Evolutionary conservation across 2,888 invertebrate species (phyloP).

Genomic region (Enchytraeus crypticus): DNA sequence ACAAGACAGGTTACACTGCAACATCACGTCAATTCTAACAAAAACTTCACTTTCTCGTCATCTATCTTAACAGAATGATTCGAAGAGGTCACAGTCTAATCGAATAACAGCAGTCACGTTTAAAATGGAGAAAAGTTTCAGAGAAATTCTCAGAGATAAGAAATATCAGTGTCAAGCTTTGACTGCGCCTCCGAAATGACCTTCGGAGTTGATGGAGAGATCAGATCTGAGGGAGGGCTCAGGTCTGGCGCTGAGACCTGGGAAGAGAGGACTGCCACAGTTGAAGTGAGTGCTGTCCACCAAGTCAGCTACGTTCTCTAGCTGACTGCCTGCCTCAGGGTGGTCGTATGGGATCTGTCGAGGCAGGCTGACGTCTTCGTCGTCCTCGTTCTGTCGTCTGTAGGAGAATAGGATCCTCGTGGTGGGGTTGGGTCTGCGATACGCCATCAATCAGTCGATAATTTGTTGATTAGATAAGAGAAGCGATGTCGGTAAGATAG

Average conservation of each 20-base stretch:
- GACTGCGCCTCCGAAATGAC: too few relatives aligned
- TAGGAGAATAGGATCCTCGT: constrained; percentile 60
- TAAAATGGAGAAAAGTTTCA: too few relatives aligned
- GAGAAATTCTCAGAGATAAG: too few relatives aligned
- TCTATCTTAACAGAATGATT: too few relatives aligned
- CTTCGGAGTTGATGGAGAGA: constrained; percentile 4
- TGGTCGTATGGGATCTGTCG: constrained; percentile 49
- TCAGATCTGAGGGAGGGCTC: constrained; percentile 16
- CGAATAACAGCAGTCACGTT: too few relatives aligned
- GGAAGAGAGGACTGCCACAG: constrained; percentile 22
- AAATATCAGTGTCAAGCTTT: too few relatives aligned
- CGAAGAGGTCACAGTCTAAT: too few relatives aligned
- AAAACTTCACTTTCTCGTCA: too few relatives aligned
- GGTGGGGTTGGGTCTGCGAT: neutral
- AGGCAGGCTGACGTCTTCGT: constrained; percentile 65
- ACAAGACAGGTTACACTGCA: too few relatives aligned
- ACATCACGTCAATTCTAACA: too few relatives aligned
- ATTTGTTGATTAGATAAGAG: neutral
- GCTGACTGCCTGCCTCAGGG: neutral
- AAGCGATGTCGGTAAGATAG: neutral
- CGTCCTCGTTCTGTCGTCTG: constrained; percentile 69
- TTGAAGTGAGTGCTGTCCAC: constrained; percentile 20
- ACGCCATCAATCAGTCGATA: neutral
- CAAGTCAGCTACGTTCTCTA: constrained; percentile 6
- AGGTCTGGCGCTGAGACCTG: constrained; percentile 2